phyloP scores from a whole-genome alignment of 2,888 invertebrate genomes.

The Agriopis aurantiaria region DNA sequence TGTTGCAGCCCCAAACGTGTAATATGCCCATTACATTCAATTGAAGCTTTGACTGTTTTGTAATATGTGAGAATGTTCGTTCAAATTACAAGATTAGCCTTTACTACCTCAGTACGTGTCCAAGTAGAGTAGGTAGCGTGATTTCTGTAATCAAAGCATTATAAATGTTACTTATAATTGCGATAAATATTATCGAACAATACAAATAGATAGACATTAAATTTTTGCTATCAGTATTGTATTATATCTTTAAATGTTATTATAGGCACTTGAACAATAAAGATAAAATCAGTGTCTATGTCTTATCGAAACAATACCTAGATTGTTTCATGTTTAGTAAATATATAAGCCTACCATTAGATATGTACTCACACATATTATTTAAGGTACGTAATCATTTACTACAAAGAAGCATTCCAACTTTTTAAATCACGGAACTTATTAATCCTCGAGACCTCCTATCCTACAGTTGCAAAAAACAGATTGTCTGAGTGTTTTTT shows the following conservation, averaged over 20 bases:
- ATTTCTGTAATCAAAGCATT: constrained; percentile 64
- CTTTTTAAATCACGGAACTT: constrained; percentile 31
- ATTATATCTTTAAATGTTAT: constrained; percentile 78
- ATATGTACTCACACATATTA: not conserved
- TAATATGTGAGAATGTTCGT: constrained; percentile 1
- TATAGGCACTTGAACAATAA: constrained; percentile 74
- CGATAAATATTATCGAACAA: constrained; percentile 82
- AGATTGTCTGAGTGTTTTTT: constrained; percentile 48
- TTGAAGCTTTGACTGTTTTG: constrained; percentile 46
- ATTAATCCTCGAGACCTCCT: constrained; percentile 53
- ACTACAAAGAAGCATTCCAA: constrained; percentile 10
- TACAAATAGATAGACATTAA: constrained; percentile 78
- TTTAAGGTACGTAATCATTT: not conserved
- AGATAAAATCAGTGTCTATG: constrained; percentile 73
- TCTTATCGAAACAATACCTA: constrained; percentile 57
- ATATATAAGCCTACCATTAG: constrained; percentile 33
- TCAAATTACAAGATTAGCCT: constrained; percentile 15
- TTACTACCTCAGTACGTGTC: constrained; percentile 46
- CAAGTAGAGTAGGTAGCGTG: constrained; percentile 52
- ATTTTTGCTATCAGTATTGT: constrained; percentile 80
- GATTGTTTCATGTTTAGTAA: constrained; percentile 54
- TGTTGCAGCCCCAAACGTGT: constrained; percentile 61
- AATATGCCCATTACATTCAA: constrained; percentile 68
- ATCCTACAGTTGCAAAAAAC: constrained; percentile 53
- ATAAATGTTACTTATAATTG: constrained; percentile 70